Evolutionary conservation across 2,113 vertebrate genomes (phyloP).

Genomic region (Centrocercus urophasianus): DNA sequence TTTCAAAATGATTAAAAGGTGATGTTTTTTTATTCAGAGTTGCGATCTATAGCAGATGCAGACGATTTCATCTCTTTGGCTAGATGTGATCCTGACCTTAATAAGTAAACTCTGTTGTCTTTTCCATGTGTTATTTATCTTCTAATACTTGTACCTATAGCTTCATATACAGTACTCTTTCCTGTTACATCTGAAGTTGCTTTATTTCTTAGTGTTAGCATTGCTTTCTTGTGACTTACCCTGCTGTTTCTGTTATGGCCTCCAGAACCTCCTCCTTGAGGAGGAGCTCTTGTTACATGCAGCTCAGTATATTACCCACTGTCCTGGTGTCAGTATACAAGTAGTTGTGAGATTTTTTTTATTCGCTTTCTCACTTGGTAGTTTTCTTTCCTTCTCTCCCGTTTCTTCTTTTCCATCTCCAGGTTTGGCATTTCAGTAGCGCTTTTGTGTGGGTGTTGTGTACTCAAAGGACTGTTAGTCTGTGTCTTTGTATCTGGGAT

Average conservation of each 20-base stretch:
- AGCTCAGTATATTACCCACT: neutral
- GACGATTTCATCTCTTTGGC: neutral
- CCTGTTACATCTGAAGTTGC: neutral
- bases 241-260: neutral
- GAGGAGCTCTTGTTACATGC: neutral
- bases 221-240: constrained; percentile 10
- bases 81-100: neutral
- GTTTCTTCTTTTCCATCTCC: neutral
- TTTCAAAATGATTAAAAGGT: neutral
- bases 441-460: neutral
- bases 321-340: neutral
- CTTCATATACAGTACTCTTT: neutral
- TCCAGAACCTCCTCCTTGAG: neutral
- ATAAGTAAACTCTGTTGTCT: neutral
- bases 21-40: neutral
- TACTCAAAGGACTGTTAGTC: neutral
- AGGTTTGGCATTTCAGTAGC: neutral
- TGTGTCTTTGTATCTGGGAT: neutral
- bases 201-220: neutral
- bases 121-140: neutral
- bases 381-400: neutral
- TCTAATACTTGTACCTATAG: neutral
- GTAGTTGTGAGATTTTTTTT: neutral
- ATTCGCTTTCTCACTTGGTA: neutral
- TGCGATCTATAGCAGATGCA: neutral